These are phyloP conservation scores for Hypomecis atomaria DNA, from an alignment of 2,888 invertebrate species.

Conservation along the genomic window DNA sequence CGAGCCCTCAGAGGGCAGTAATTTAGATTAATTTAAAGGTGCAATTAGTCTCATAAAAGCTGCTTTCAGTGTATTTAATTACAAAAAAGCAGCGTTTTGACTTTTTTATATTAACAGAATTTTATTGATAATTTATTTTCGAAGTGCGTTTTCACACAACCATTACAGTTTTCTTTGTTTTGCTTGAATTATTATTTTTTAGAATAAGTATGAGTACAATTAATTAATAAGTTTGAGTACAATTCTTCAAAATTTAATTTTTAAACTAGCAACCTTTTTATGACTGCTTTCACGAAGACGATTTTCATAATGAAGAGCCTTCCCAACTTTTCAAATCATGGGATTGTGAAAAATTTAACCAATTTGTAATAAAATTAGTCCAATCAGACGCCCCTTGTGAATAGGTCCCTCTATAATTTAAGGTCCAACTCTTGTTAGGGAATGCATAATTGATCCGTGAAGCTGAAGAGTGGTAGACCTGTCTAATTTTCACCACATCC, in stretches of 20 bases:
- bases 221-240: too few relatives aligned
- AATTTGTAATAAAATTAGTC: slow-evolving; percentile 48
- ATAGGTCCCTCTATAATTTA: slow-evolving; percentile 58
- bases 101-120: neutral
- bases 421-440: slow-evolving; percentile 57
- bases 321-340: too few relatives aligned
- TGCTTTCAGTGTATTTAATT: slow-evolving; percentile 5
- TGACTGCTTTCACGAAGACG: too few relatives aligned
- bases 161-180: too few relatives aligned
- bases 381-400: slow-evolving; percentile 51
- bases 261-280: too few relatives aligned
- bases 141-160: neutral
- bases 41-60: slow-evolving; percentile 27
- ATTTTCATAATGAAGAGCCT: too few relatives aligned
- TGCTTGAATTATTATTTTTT: too few relatives aligned
- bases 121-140: neutral
- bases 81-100: neutral
- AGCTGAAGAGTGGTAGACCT: slow-evolving; percentile 51
- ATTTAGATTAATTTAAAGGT: slow-evolving; percentile 27
- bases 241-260: too few relatives aligned
- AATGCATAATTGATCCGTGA: slow-evolving; percentile 67
- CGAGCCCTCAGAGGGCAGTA: slow-evolving; percentile 22
- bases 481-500: slow-evolving; percentile 41
- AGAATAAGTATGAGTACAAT: too few relatives aligned
- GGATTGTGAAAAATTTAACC: slow-evolving; percentile 11